phyloP scores from a whole-genome alignment of 2,888 invertebrate genomes.

The Ormia ochracea region DNA sequence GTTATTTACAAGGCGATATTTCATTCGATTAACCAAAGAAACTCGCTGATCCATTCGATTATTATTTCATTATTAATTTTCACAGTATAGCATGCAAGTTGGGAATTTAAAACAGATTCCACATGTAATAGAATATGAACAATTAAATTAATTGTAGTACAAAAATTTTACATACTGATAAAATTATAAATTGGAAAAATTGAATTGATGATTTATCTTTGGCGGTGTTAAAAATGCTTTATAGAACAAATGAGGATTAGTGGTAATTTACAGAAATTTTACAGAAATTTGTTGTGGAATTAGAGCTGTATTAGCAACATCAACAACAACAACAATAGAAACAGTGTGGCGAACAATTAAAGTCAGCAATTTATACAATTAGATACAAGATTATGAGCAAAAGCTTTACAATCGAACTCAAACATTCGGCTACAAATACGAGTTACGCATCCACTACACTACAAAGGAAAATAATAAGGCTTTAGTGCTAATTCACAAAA shows the following conservation, averaged over 20 bases:
- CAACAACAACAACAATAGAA: background rate
- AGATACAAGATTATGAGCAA: slow-evolving; percentile 5
- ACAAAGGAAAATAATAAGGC: background rate
- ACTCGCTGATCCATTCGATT: too few species aligned
- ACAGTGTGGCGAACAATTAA: too few species aligned
- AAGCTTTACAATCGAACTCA: slow-evolving; percentile 10
- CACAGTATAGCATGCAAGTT: too few species aligned
- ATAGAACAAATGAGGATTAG: slow-evolving; percentile 1
- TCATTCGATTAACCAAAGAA: too few species aligned
- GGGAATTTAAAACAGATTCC: too few species aligned
- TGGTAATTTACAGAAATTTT: background rate
- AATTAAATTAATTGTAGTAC: background rate
- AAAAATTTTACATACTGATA: background rate
- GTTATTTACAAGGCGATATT: too few species aligned
- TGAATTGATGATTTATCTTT: background rate
- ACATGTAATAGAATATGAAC: too few species aligned
- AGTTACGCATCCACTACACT: background rate
- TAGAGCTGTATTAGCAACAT: background rate
- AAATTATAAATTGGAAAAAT: background rate
- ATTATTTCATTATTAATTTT: too few species aligned
- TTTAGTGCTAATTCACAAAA: slow-evolving; percentile 46
- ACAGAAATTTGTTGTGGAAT: background rate
- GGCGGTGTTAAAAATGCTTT: slow-evolving; percentile 14
- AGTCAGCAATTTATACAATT: slow-evolving; percentile 1
- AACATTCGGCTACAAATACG: background rate